phyloP scores from a whole-genome alignment of 1,140 invertebrate genomes.

The Pteromalus puparum region DNA sequence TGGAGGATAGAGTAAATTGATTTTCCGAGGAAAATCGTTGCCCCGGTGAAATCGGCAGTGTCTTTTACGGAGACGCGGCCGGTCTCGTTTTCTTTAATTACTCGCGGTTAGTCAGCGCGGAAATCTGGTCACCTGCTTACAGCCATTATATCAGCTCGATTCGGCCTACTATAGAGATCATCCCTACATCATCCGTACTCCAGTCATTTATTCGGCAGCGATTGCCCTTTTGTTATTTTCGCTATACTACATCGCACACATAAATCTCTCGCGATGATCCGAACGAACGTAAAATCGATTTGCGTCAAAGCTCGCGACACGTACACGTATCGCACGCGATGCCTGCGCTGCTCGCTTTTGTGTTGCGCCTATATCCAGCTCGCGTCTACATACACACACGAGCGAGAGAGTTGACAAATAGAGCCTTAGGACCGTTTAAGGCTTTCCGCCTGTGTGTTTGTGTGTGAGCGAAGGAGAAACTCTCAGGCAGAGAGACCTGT shows the following conservation, averaged over 20 bases:
- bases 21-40: no score
- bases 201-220: neutral
- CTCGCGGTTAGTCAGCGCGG: no score
- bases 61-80: no score
- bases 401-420: conserved; percentile 29
- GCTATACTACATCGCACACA: no score
- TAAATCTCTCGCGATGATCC: neutral
- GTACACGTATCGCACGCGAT: conserved; percentile 3
- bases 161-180: no score
- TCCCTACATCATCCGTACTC: neutral
- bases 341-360: neutral
- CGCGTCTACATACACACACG: neutral
- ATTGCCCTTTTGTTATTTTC: neutral
- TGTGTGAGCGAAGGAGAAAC: neutral
- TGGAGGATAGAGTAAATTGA: no score
- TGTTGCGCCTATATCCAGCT: neutral
- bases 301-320: conserved; percentile 2
- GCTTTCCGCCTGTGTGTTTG: neutral
- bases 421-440: conserved; percentile 19
- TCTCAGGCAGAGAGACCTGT: conserved; percentile 13
- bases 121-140: no score
- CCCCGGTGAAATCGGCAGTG: no score
- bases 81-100: no score
- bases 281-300: conserved; percentile 7
- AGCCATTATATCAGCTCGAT: no score